Evolutionary conservation across 1,140 invertebrate species (phyloP).

Genomic region (Pollicipes pollicipes): DNA sequence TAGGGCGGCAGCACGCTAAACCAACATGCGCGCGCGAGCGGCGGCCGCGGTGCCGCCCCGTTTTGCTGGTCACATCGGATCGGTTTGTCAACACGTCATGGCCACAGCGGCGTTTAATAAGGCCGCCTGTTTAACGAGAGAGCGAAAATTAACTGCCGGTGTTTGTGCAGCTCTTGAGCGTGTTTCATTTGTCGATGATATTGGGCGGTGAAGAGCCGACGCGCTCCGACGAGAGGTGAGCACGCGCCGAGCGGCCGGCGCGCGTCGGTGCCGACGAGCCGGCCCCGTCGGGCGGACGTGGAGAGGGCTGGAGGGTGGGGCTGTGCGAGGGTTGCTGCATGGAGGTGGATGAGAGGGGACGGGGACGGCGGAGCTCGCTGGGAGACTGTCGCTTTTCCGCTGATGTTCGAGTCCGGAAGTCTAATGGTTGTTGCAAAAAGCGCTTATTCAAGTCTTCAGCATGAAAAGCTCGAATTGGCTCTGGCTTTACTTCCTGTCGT

Average conservation of each 20-base stretch:
- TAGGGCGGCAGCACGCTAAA: background rate
- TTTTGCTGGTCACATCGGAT: background rate
- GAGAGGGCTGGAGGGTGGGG: too few relatives aligned
- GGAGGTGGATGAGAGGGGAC: too few relatives aligned
- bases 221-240: background rate
- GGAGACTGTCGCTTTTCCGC: too few relatives aligned
- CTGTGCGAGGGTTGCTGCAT: too few relatives aligned
- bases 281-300: too few relatives aligned
- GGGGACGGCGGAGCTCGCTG: too few relatives aligned
- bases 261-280: background rate
- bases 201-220: background rate
- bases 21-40: background rate
- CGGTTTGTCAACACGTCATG: background rate
- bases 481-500: too few relatives aligned
- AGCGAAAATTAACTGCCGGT: background rate
- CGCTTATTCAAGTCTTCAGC: too few relatives aligned
- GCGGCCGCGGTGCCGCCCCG: background rate
- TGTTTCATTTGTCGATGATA: constrained; percentile 1
- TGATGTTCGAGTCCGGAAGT: too few relatives aligned
- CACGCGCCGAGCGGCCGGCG: background rate
- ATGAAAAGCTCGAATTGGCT: too few relatives aligned
- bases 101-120: background rate
- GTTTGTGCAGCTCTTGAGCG: background rate
- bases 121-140: background rate
- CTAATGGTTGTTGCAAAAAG: too few relatives aligned